These are phyloP conservation scores for Nebria salina DNA, from an alignment of 2,888 invertebrate species.

Conservation along the genomic window DNA sequence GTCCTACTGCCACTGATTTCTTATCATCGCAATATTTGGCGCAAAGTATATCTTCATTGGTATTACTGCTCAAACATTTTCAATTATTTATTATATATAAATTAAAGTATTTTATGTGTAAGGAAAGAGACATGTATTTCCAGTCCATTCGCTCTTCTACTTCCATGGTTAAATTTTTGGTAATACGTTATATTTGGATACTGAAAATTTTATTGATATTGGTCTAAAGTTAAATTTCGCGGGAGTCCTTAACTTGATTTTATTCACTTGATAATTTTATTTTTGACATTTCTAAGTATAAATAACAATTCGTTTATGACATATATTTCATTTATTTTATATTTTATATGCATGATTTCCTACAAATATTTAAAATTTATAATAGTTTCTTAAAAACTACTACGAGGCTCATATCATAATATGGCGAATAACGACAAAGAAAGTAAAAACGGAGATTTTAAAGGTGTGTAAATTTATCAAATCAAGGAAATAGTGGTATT, in stretches of 20 bases:
- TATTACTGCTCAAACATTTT: constrained; percentile 61
- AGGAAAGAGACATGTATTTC: neutral
- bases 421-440: constrained; percentile 47
- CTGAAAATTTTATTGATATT: constrained; percentile 17
- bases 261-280: constrained; percentile 16
- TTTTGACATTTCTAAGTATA: constrained; percentile 27
- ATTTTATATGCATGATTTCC: neutral
- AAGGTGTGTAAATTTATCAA: constrained; percentile 35
- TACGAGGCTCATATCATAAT: constrained; percentile 28
- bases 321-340: constrained; percentile 29
- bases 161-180: neutral
- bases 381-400: constrained; percentile 31
- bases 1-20: constrained; percentile 69
- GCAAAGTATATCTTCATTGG: constrained; percentile 67
- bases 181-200: neutral
- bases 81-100: constrained; percentile 6
- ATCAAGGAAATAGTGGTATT: constrained; percentile 18
- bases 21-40: constrained; percentile 71
- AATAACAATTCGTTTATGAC: constrained; percentile 25
- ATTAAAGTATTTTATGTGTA: neutral
- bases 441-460: constrained; percentile 43
- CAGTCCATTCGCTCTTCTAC: neutral
- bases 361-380: constrained; percentile 8
- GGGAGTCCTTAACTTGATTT: constrained; percentile 5
- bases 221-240: constrained; percentile 29